A percentile compares a stretch with the other conserved stretches of the same genome.
Evolutionary conservation across 2,888 invertebrate species (phyloP).

Genomic region (Pseudococcus jackbeardsleyi): DNA sequence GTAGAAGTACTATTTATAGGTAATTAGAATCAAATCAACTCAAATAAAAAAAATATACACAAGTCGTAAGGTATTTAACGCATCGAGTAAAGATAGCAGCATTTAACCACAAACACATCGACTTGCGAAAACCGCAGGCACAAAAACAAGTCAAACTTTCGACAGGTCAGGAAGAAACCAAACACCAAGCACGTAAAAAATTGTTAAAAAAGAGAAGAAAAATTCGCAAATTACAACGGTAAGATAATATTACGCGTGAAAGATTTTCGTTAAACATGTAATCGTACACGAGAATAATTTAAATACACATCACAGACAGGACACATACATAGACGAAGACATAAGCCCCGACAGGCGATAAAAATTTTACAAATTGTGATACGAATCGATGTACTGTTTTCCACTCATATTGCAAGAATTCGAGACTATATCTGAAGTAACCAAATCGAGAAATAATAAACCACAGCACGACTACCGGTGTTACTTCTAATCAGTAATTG

Average conservation of each 20-base stretch:
- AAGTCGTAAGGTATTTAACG: constrained; percentile 26
- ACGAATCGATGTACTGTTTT: neutral
- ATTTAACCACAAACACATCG: constrained; percentile 40
- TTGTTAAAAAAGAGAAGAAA: neutral
- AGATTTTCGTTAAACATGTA: constrained; percentile 19
- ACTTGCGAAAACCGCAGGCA: neutral
- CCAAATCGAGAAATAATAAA: neutral
- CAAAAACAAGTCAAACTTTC: neutral
- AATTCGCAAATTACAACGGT: neutral
- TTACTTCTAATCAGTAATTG: neutral
- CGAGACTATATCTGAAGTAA: neutral
- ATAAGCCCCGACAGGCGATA: neutral
- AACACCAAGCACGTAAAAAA: neutral
- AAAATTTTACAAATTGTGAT: neutral
- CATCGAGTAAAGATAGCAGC: constrained; percentile 23
- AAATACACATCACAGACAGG: neutral
- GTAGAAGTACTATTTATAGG: neutral
- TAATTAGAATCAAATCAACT: constrained; percentile 29
- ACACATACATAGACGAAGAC: neutral
- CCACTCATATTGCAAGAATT: neutral
- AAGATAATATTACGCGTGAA: constrained; percentile 23
- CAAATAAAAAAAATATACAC: constrained; percentile 25
- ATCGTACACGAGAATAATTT: neutral
- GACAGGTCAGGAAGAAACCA: neutral
- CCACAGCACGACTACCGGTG: neutral